Percentiles rank a stretch among this genome's conserved stretches.
Conservation (phyloP, 2,113 vertebrate species). For the Tupaia tana region DNA sequence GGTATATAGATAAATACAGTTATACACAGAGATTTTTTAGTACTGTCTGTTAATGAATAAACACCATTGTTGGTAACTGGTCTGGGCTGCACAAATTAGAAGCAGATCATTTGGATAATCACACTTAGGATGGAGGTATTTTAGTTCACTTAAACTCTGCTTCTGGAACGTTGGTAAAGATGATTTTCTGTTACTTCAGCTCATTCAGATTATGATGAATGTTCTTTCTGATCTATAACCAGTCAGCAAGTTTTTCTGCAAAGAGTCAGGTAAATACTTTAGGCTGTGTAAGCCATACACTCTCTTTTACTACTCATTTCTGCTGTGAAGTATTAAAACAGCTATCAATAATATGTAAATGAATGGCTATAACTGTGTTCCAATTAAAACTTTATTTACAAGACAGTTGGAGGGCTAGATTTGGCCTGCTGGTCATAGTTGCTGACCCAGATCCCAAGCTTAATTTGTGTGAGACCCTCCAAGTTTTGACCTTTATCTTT, state of each 20-base stretch:
- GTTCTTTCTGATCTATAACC: not conserved
- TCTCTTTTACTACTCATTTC: not conserved
- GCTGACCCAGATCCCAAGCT: not conserved
- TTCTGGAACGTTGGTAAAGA: slow-evolving; percentile 9
- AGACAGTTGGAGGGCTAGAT: not conserved
- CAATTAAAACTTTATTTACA: slow-evolving; percentile 19
- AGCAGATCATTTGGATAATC: slow-evolving; percentile 26
- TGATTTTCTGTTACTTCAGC: slow-evolving; percentile 33
- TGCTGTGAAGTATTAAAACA: slow-evolving; percentile 2
- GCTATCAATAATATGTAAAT: not conserved
- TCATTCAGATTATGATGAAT: not conserved
- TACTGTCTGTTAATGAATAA: not conserved
- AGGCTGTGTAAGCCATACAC: not conserved
- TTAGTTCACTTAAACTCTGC: not conserved
- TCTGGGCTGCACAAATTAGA: slow-evolving; percentile 9
- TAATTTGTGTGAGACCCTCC: slow-evolving; percentile 41
- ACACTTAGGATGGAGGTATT: not conserved
- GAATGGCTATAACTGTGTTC: not conserved
- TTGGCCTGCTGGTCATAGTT: not conserved
- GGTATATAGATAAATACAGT: not conserved
- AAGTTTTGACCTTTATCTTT: slow-evolving; percentile 15
- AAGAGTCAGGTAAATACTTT: not conserved
- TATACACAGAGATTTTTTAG: not conserved
- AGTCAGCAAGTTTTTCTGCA: slow-evolving; percentile 30
- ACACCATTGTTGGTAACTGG: not conserved